These are phyloP conservation scores for Ictalurus punctatus DNA, from an alignment of 2,113 vertebrate genomes.

Conservation along the genomic window DNA sequence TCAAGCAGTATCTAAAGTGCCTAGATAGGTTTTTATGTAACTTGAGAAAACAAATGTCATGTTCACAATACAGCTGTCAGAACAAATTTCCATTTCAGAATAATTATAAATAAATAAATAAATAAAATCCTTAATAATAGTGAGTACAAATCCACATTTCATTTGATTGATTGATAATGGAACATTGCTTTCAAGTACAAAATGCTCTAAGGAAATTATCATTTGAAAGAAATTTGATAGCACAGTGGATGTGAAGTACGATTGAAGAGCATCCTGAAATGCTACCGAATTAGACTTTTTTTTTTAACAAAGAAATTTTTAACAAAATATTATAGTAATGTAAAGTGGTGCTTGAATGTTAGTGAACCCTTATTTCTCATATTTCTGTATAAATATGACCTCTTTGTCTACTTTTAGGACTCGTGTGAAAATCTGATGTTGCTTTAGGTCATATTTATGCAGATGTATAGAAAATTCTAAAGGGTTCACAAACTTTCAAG, in stretches of 20 bases:
- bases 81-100: not conserved
- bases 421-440: no score
- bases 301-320: not conserved
- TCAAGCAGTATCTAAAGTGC: not conserved
- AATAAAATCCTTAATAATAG: not conserved
- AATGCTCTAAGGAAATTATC: not conserved
- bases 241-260: not conserved
- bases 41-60: not conserved
- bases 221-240: not conserved
- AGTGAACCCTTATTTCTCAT: no score
- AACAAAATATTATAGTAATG: not conserved
- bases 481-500: no score
- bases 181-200: not conserved
- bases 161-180: not conserved
- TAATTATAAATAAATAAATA: not conserved
- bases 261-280: not conserved
- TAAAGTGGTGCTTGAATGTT: no score
- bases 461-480: no score
- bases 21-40: not conserved
- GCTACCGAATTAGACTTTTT: not conserved
- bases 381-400: no score
- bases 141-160: not conserved
- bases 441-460: no score
- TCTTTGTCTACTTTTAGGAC: no score
- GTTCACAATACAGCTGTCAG: not conserved